A percentile compares a stretch with the other conserved stretches of the same genome.
These are phyloP conservation scores for Drosophila maculinotata DNA, from an alignment of 2,888 invertebrate species.

Conservation along the genomic window DNA sequence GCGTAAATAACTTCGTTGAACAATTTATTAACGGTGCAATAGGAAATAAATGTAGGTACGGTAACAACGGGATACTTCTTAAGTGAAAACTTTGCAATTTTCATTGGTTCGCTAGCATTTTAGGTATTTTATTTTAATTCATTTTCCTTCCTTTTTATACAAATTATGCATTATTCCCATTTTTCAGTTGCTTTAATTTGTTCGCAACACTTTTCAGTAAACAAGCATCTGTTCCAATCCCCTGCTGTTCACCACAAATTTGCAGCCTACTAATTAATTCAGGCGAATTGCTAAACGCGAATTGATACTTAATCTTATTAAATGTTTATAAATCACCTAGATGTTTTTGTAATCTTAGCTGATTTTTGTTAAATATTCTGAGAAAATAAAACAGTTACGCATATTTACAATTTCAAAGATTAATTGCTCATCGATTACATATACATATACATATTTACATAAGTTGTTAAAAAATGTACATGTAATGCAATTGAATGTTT, in stretches of 20 bases:
- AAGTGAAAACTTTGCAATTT: slow-evolving; percentile 33
- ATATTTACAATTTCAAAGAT: too few species aligned
- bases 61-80: slow-evolving; percentile 28
- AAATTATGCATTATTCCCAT: slow-evolving; percentile 37
- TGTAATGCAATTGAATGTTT: too few species aligned
- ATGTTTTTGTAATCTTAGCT: too few species aligned
- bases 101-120: slow-evolving; percentile 12
- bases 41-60: slow-evolving; percentile 36
- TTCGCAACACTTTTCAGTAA: slow-evolving; percentile 1
- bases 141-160: not conserved
- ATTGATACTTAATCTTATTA: too few species aligned
- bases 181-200: slow-evolving; percentile 21
- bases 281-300: too few species aligned
- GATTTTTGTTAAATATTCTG: too few species aligned
- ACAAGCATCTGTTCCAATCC: slow-evolving; percentile 10
- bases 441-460: too few species aligned
- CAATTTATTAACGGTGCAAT: slow-evolving; percentile 67
- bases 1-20: slow-evolving; percentile 58
- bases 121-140: not conserved
- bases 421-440: too few species aligned
- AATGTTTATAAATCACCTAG: too few species aligned
- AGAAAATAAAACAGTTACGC: too few species aligned
- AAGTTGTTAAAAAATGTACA: too few species aligned
- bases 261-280: too few species aligned
- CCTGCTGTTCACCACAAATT: not conserved